Evolutionary conservation across 2,113 vertebrate genomes (phyloP), one percentile per base, ranked within the genome.

Genomic region (Melanocharis versteri): DNA sequence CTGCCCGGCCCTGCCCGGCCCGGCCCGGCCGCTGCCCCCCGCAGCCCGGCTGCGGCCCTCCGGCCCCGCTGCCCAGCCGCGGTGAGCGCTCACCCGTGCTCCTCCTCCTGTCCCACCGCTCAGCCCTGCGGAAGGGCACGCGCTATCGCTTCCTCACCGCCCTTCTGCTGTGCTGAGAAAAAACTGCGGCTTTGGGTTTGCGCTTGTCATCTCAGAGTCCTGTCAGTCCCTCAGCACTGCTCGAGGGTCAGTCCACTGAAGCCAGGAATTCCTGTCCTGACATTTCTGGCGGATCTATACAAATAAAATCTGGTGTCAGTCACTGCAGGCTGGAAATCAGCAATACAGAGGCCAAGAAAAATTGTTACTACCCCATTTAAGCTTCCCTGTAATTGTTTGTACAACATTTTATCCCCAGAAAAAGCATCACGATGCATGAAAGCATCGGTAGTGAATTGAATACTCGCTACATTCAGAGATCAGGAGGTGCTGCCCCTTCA

Each of bases 381-480:
- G 42, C 53, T 57, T 28, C 30, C 24, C 18, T 30, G 15, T 31
- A 61, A 37, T 35, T 22, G 37, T 37, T 65, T 30, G 15, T 22
- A 19, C 35, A 61, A 53, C 12, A 14, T 40, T 65, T 37, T 16
- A 45, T 19, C 16, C 24, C 26, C 35, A 11, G 47, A 23, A 83
- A 56, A 81, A 53, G 23, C 60, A 65, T 7, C 9, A 13, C 1
- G 0, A 78, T 58, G 20, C 33, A 7, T 4, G 15, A 89, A 60
- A 80, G 51, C 39, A 27, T 31, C 1, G 2, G 40, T 31, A 19
- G 51, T 39, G 48, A 82, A 65, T 24, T 11, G 30, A 65, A 50
- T 31, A 18, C 6, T 58, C 0, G 0, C 69, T 62, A 9, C 23
- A 0, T 54, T 61, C 40, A 42, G 35, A 40, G 51, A 60, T 28